These are phyloP conservation scores for Ichneumon xanthorius DNA, from an alignment of 2,888 invertebrate genomes.

Conservation along the genomic window DNA sequence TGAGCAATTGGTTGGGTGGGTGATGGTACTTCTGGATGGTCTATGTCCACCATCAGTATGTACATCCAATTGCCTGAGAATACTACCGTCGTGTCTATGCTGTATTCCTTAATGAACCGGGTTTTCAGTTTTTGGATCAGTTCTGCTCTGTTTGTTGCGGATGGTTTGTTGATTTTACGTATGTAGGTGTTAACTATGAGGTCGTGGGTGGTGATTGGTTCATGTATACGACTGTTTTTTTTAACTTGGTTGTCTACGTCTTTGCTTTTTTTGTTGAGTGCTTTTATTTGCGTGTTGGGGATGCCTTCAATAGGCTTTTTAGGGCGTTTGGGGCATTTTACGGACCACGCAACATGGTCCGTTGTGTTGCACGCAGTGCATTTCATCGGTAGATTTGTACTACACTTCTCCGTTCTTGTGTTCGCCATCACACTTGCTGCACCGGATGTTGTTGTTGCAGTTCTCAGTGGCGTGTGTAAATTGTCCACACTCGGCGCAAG, in stretches of 20 bases:
- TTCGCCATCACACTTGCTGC: slow-evolving; percentile 37
- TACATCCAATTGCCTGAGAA: slow-evolving; percentile 16
- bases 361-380: slow-evolving; percentile 26
- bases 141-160: slow-evolving; percentile 23
- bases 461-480: slow-evolving; percentile 25
- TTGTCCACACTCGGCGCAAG: slow-evolving; percentile 5
- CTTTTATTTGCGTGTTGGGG: slow-evolving; percentile 28
- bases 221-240: slow-evolving; percentile 15
- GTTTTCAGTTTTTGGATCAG: slow-evolving; percentile 14
- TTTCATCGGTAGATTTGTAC: slow-evolving; percentile 23
- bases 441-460: slow-evolving; percentile 3
- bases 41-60: slow-evolving; percentile 12
- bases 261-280: slow-evolving; percentile 23
- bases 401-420: slow-evolving; percentile 35
- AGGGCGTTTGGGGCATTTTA: slow-evolving; percentile 18
- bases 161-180: slow-evolving; percentile 42
- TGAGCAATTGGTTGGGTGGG: slow-evolving; percentile 15
- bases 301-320: slow-evolving; percentile 22
- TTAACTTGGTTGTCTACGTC: neutral
- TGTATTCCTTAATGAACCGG: slow-evolving; percentile 15
- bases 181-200: slow-evolving; percentile 21
- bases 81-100: slow-evolving; percentile 10
- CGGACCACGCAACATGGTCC: slow-evolving; percentile 35
- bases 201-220: slow-evolving; percentile 38
- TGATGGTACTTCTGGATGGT: neutral